Evolutionary conservation across 2,888 invertebrate genomes (phyloP).

Genomic region (Koerneria pararmatus): DNA sequence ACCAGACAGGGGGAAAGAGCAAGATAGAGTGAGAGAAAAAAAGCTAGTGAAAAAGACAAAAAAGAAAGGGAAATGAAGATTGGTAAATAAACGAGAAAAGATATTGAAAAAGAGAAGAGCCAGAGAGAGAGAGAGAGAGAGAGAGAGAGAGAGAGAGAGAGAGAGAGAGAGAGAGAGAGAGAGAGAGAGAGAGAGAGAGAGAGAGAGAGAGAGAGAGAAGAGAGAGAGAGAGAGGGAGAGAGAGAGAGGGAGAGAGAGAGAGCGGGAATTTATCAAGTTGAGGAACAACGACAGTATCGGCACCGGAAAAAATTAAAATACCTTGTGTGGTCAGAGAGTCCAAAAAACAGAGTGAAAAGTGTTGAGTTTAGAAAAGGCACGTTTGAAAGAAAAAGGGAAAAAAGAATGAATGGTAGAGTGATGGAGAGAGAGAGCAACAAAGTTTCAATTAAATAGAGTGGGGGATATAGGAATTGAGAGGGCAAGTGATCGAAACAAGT

Average conservation of each 20-base stretch:
- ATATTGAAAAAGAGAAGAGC: constrained; percentile 9
- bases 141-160: not conserved
- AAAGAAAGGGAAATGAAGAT: not conserved
- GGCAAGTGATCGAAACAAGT: too few relatives aligned
- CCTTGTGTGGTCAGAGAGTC: too few relatives aligned
- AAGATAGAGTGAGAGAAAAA: constrained; percentile 5
- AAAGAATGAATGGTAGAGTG: too few relatives aligned
- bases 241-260: constrained; percentile 1
- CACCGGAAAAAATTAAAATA: too few relatives aligned
- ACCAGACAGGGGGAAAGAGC: not conserved
- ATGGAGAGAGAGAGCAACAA: too few relatives aligned
- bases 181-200: constrained; percentile 6
- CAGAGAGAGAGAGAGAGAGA: not conserved
- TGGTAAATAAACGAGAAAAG: constrained; percentile 4
- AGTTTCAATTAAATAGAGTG: too few relatives aligned
- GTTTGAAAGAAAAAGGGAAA: too few relatives aligned
- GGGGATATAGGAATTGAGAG: too few relatives aligned
- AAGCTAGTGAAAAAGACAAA: not conserved
- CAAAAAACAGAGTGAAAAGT: too few relatives aligned
- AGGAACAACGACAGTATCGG: too few relatives aligned
- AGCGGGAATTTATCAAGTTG: too few relatives aligned
- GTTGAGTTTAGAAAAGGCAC: too few relatives aligned
- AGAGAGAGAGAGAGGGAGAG: constrained; percentile 8
- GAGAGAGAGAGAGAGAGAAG: constrained; percentile 7
- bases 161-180: constrained; percentile 9